A percentile compares a stretch with the other conserved stretches of the same genome.
phyloP scores from a whole-genome alignment of 2,888 invertebrate species.

The Tanypteryx hageni region DNA sequence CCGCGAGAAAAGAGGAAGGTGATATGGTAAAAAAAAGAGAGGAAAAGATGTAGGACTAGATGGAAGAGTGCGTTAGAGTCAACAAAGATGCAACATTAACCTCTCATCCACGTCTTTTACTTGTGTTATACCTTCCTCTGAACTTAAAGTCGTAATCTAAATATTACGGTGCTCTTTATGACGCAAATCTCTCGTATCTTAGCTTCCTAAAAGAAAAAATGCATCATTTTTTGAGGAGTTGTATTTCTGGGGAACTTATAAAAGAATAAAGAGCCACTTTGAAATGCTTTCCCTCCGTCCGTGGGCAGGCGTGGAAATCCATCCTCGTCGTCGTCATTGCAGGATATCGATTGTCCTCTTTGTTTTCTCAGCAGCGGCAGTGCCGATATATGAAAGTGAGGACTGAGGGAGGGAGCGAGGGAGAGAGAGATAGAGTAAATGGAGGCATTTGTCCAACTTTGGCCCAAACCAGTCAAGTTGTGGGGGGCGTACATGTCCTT shows the following conservation, averaged over 20 bases:
- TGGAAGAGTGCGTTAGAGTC: too few species aligned
- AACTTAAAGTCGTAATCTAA: too few species aligned
- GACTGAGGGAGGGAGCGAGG: not conserved
- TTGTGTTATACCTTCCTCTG: too few species aligned
- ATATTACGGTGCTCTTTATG: too few species aligned
- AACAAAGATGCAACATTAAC: too few species aligned
- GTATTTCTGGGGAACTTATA: not conserved
- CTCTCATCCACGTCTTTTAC: too few species aligned
- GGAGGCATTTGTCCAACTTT: conserved; percentile 11
- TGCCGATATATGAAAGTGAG: not conserved
- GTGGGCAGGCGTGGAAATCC: not conserved
- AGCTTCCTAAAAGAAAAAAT: not conserved
- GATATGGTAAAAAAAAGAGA: too few species aligned
- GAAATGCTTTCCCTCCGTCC: not conserved
- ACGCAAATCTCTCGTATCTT: not conserved
- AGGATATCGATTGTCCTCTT: conserved; percentile 3
- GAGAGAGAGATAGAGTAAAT: too few species aligned
- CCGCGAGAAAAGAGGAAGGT: too few species aligned
- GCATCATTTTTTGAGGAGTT: not conserved
- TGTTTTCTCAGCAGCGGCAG: not conserved
- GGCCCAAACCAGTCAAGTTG: not conserved
- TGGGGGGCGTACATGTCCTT: not conserved
- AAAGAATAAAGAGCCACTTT: not conserved
- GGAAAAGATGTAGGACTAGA: too few species aligned
- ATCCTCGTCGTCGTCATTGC: not conserved